Evolutionary conservation across 2,888 invertebrate species (phyloP), one percentile per base, ranked within the genome.

Genomic region (Catocala fraxini): DNA sequence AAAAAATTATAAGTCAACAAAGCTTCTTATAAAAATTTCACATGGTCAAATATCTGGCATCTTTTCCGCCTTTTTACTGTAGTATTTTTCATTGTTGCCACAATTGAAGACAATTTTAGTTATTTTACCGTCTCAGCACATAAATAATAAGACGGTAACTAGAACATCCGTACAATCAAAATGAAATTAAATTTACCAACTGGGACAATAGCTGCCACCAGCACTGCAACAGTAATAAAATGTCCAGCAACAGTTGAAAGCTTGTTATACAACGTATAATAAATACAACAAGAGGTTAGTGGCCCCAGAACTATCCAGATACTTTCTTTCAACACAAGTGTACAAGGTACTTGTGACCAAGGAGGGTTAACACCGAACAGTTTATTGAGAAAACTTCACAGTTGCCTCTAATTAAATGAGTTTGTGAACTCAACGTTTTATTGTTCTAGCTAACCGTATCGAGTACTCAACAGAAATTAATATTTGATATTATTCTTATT

Each of bases 371-470:
- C 49, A 49, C 35, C 25, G 5, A 54, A 45, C 51, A 58, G 54
- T 59, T 73, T 71, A 64, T 66, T 71, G 56, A 58, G 56, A 49
- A 67, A 73, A 75, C 68, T 75, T 75, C 65, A 34, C 59, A 63
- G 52, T 68, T 62, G 63, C 46, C 65, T 75, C 64, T 73, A 75
- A 75, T 75, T 70, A 75, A 75, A 75, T 61, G 59, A 66, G 70
- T 74, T 74, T 69, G 70, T 72, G 66, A 51, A 47, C 58, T 45
- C 65, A 69, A 56, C 56, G 68, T 74, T 74, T 64, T 71, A 71
- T 71, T 64, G 60, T 42, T 71, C 43, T 66, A 66, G 56, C 60
- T 71, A 45, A 58, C 25, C 42, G 41, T 56, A 47, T 46, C 47
- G 49, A 42, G 12, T 56, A 52, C n/a, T 58, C 13, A 39, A 49